Base-by-base conservation (phyloP, 2,113 vertebrate species). In the Antechinus stuartii region DNA sequence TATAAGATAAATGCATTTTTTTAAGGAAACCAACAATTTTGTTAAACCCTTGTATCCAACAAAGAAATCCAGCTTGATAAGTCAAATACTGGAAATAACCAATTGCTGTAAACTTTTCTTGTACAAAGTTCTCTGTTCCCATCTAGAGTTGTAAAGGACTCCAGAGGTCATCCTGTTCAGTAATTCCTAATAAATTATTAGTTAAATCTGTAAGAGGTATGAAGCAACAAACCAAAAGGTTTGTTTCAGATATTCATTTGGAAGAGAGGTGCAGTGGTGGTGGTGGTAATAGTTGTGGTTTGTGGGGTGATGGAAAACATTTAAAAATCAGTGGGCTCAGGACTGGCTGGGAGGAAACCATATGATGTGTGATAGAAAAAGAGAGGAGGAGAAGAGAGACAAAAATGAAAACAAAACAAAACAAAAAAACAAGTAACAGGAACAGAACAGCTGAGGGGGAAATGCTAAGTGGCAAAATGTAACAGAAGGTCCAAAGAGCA, bases 391-490 rank as follows among this genome's bases (percentile, higher is more conserved):
- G 92, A 52, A 90, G 4, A 1, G 90, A 91, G 76, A 54, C 50
- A 42, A 84, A n/a, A 22, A 42, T 23, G 16, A 84, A 84, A 42
- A n/a, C 42, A 52, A 91, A n/a, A n/a, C n/a, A n/a, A n/a, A n/a
- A n/a, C n/a, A n/a, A 42, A 91, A 22, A 25, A 49, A 49, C n/a
- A 84, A 84, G n/a, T 84, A 84, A 84, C 68, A 23, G 1, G 16
- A 9, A 30, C 35, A 84, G 57, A 46, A 4, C 54, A 50, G 91
- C 92, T 30, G 96, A 96, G 91, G 54, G 35, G 53, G 68, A 90
- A 91, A 24, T 16, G 68, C n/a, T 90, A 52, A 46, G 12, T 4
- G 8, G 30, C 8, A 1, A 0, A 0, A 7, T 0, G 16, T 23
- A 24, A 35, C 46, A 56, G 54, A 56, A 27, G 49, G 35, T 54